Base-by-base conservation (phyloP, 2,113 vertebrate genomes). In the Corythornis vintsioides region DNA sequence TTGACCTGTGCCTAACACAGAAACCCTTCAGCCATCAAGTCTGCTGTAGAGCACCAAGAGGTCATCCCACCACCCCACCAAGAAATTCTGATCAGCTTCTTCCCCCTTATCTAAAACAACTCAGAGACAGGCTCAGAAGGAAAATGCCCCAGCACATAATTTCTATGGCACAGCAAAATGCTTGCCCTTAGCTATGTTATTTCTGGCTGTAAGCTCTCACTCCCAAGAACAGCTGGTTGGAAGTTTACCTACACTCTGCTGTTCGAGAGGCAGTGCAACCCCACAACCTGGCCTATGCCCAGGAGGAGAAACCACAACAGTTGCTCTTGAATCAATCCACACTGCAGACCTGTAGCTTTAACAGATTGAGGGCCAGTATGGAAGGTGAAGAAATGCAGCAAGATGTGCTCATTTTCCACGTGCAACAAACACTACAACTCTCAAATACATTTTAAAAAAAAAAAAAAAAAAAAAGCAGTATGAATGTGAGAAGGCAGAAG, bases 131-230 rank as follows among this genome's bases (percentile, higher is more conserved):
- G 25, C 16, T 63, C 3, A 31, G 26, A 71, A 84, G 25, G 22
- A 80, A 94, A 81, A 83, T 2, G 3, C 6, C 29, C 3, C 7
- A 69, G 25, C 10, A 88, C 55, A 15, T 77, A 40, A 53, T 35
- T 80, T 42, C 22, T 4, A 8, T 14, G 35, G 24, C n/a, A 88
- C 2, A 6, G 22, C 48, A 69, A 57, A 75, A 74, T 0, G 0
- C 18, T 73, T 83, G 53, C 16, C 76, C 42, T 59, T 14, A 69
- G 18, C 29, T 13, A n/a, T 28, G 11, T 33, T 45, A 35, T 20
- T 25, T 2, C 0, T 2, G 15, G 8, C 33, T 78, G 6, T 55
- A 75, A 75, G 28, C 22, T 75, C 7, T 47, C 40, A 18, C 15
- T 73, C 40, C n/a, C 16, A 47, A 26, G 43, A 86, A 57, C 1